Evolutionary conservation across 2,888 invertebrate species (phyloP).

Genomic region (Acrocyrtus sp.): DNA sequence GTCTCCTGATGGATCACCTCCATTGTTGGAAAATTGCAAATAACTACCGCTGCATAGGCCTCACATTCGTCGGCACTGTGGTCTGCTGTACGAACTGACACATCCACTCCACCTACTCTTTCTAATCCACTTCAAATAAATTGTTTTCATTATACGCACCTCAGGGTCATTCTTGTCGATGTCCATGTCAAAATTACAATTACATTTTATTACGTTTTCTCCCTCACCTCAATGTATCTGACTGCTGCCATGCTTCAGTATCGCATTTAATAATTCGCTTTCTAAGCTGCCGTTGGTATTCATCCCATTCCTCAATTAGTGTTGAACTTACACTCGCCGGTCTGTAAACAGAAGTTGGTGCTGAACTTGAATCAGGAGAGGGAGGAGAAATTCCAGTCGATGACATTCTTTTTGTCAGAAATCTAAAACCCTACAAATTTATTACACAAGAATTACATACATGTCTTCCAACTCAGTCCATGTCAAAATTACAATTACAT

Average conservation of each 20-base stretch:
- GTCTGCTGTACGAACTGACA: conserved; percentile 49
- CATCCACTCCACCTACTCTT: conserved; percentile 58
- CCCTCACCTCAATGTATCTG: conserved; percentile 37
- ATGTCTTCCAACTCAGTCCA: too few species aligned
- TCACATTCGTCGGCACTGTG: conserved; percentile 37
- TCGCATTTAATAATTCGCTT: conserved; percentile 42
- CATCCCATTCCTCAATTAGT: conserved; percentile 42
- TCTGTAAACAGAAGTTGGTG: too few species aligned
- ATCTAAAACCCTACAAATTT: too few species aligned
- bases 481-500: not conserved
- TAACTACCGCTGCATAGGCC: conserved; percentile 51
- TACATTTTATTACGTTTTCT: not conserved
- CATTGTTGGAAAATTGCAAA: conserved; percentile 57
- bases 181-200: not conserved
- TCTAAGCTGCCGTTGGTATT: conserved; percentile 43
- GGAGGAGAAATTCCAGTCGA: too few species aligned
- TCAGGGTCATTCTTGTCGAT: too few species aligned
- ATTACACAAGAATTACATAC: too few species aligned
- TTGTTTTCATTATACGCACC: not conserved
- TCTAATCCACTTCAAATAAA: conserved; percentile 43
- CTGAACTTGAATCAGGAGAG: too few species aligned
- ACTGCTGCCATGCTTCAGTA: conserved; percentile 51
- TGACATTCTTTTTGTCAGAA: too few species aligned
- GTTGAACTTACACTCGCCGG: conserved; percentile 2
- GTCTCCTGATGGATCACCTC: conserved; percentile 52